phyloP scores from a whole-genome alignment of 2,797 vertebrate genomes.

The Karalla daura region DNA sequence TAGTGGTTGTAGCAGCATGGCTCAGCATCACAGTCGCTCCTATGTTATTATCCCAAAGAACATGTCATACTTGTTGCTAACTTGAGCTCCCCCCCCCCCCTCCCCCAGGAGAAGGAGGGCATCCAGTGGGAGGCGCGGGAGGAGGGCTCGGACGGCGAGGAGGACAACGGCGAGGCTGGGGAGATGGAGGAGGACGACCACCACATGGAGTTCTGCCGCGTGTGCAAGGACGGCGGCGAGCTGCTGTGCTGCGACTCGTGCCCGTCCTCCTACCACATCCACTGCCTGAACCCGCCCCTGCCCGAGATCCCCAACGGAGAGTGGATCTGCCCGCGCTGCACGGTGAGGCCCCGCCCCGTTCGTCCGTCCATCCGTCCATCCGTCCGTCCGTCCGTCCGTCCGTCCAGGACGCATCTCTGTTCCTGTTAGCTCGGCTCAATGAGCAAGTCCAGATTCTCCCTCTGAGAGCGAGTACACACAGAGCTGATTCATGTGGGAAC shows the following conservation, averaged over 20 bases:
- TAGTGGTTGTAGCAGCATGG: too few relatives aligned
- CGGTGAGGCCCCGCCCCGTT: conserved; percentile 85
- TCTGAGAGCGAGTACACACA: too few relatives aligned
- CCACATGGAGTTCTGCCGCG: conserved; percentile 98
- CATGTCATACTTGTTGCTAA: too few relatives aligned
- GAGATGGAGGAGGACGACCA: conserved; percentile 94
- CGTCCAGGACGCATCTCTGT: too few relatives aligned
- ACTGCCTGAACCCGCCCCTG: conserved; percentile 96
- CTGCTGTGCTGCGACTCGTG: conserved; percentile 97
- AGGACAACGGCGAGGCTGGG: conserved; percentile 81
- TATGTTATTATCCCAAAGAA: too few relatives aligned
- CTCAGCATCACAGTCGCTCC: too few relatives aligned
- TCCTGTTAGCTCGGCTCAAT: too few relatives aligned
- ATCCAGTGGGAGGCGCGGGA: conserved; percentile 99
- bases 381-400: too few relatives aligned
- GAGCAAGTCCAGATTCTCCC: too few relatives aligned
- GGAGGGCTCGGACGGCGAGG: conserved; percentile 91
- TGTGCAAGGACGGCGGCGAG: conserved; percentile 98
- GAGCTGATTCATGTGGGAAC: too few relatives aligned
- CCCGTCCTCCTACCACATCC: conserved; percentile 98
- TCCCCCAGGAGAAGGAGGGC: conserved; percentile 93
- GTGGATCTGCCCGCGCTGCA: conserved; percentile 98
- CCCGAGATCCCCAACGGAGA: conserved; percentile 98
- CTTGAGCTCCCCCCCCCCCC: too few relatives aligned
- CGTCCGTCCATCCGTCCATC: too few relatives aligned